Percentiles rank a stretch among this genome's conserved stretches.
Evolutionary conservation across 2,888 invertebrate species (phyloP).

Genomic region (Agonopterix subpropinquella): DNA sequence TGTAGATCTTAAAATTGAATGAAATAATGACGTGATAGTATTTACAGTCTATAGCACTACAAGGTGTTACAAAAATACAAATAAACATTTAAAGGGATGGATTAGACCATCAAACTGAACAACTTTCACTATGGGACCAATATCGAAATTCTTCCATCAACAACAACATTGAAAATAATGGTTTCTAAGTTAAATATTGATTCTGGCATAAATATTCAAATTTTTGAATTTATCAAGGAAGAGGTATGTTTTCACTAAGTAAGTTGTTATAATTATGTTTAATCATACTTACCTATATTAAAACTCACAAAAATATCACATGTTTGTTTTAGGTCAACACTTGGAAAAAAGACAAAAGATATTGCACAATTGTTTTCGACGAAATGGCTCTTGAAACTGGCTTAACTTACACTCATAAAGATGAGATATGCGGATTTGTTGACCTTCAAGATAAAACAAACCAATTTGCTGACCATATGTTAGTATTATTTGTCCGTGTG

Average conservation of each 20-base stretch:
- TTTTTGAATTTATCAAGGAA: constrained; percentile 11
- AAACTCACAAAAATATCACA: neutral
- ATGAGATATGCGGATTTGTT: constrained; percentile 3
- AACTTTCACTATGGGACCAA: no score
- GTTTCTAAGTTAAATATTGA: constrained; percentile 6
- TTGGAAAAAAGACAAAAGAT: neutral
- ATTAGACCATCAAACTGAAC: no score
- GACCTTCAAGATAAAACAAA: constrained; percentile 4
- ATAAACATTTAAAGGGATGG: no score
- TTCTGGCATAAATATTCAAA: constrained; percentile 11
- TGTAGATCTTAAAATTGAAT: no score
- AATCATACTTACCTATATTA: neutral
- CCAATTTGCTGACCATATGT: constrained; percentile 9
- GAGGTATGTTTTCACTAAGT: constrained; percentile 1
- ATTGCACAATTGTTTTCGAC: neutral
- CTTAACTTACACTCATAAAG: neutral
- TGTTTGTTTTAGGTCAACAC: neutral
- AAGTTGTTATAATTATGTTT: neutral
- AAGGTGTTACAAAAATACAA: no score
- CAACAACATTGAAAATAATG: constrained; percentile 10
- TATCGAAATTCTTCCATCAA: no score
- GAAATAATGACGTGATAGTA: no score
- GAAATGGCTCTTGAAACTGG: neutral
- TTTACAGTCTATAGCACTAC: no score
- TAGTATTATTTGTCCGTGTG: no score